A percentile compares a stretch with the other conserved stretches of the same genome.
Conservation (phyloP, 2,113 vertebrate genomes). For the Grammomys surdaster region DNA sequence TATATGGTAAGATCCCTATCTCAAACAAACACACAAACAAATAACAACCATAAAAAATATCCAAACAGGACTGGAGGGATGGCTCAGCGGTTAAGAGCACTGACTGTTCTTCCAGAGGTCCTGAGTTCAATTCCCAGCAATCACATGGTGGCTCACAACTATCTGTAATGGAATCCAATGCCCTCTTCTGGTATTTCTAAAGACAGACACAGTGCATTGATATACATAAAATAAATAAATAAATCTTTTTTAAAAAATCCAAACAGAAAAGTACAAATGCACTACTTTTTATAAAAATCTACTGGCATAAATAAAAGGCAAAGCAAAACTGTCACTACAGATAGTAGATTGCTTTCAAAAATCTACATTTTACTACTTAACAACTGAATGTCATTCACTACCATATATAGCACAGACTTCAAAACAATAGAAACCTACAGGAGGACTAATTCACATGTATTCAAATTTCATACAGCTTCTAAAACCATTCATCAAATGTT, state of each 20-base stretch:
- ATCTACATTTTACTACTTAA: conserved; percentile 35
- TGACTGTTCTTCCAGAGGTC: too few species aligned
- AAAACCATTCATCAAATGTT: conserved; percentile 57
- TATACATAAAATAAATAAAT: too few species aligned
- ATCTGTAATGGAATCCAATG: too few species aligned
- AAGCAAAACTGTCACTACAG: neutral
- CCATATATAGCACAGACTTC: conserved; percentile 10
- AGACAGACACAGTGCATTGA: too few species aligned
- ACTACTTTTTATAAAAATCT: neutral
- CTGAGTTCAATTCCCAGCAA: too few species aligned
- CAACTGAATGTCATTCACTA: conserved; percentile 41
- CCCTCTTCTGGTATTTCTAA: too few species aligned
- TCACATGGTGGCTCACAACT: too few species aligned
- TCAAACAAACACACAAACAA: neutral
- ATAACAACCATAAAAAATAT: neutral
- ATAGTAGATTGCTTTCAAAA: neutral
- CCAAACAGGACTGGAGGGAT: too few species aligned
- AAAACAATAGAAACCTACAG: conserved; percentile 53
- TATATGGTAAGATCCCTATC: neutral
- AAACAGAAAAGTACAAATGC: neutral
- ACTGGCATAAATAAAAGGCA: conserved; percentile 39
- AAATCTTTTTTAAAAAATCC: neutral
- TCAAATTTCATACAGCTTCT: conserved; percentile 52
- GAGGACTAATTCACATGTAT: neutral
- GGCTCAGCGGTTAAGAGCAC: too few species aligned